Percentiles rank a stretch among this genome's conserved stretches.
Evolutionary conservation across 2,888 invertebrate species (phyloP).

Genomic region (Adela reaumurella): DNA sequence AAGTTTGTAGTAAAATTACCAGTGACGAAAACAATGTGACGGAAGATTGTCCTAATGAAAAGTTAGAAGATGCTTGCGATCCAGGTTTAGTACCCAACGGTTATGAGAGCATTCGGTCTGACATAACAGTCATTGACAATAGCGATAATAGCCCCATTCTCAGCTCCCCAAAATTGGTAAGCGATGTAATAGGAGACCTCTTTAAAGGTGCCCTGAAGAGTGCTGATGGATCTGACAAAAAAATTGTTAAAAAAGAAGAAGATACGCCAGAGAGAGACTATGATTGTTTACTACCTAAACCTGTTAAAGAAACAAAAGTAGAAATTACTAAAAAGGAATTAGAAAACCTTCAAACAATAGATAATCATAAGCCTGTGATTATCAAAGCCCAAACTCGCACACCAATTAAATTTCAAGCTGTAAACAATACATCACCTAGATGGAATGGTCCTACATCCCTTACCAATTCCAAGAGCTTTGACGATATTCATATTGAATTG

Average conservation of each 20-base stretch:
- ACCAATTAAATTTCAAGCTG: too few species aligned
- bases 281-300: background rate
- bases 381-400: too few species aligned
- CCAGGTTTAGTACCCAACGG: background rate
- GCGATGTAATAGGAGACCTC: background rate
- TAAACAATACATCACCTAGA: too few species aligned
- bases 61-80: too few species aligned
- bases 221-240: too few species aligned
- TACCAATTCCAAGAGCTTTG: constrained; percentile 34
- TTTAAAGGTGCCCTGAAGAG: too few species aligned
- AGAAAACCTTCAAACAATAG: too few species aligned
- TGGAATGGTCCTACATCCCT: constrained; percentile 24
- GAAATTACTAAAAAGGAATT: too few species aligned
- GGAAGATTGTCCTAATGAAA: background rate
- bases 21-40: background rate
- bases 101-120: constrained; percentile 1
- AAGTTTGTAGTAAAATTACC: background rate
- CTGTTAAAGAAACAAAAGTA: too few species aligned
- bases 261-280: background rate
- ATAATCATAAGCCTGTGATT: too few species aligned
- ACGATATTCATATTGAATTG: background rate
- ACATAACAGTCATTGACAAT: constrained; percentile 1
- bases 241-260: background rate
- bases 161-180: background rate
- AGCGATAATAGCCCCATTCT: background rate